Base-by-base conservation (phyloP, 1,140 invertebrate species). In the Potamilus streckersoni region DNA sequence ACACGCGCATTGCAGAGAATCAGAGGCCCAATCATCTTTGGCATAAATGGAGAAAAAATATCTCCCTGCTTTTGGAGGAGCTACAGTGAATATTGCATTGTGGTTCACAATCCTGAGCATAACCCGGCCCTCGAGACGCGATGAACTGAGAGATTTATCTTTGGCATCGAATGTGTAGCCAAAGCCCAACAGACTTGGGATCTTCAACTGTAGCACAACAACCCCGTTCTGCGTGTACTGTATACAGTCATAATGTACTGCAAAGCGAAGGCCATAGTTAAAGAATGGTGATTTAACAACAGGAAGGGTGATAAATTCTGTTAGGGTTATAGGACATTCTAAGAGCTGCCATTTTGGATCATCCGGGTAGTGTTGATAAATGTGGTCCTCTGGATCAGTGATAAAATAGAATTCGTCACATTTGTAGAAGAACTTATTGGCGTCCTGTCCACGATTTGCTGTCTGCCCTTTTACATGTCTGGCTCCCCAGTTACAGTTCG, bases 291-390 rank as follows among this genome's bases (percentile, higher is more conserved):
- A 89, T 71, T 90, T 90, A 14, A 89, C 83, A n/a, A 90, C 81
- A 2, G 92, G 91, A 20, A 91, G 83, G 65, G 85, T 83, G 57
- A 92, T 91, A 83, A 92, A 92, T 65, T 92, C 88, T 11, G 90
- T 87, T 70, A 92, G 80, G 14, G 88, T 89, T 27, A 92, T 84
- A 12, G 91, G 90, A 73, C 86, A 87, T 76, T 91, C 88, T 71
- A 92, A 83, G 23, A 92, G 88, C 87, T 92, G 92, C 92, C 92
- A 92, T 80, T 89, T 91, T 58, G 80, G 84, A 76, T 91, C 87
- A 80, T 91, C 91, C 0, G 92, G 92, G 78, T 89, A 92, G 81
- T 92, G 92, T 20, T 92, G 91, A 83, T 89, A 91, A 69, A 92
- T 91, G 74, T 92, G 85, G 58, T 91, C 88, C 73, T 92, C 90